phyloP scores from a whole-genome alignment of 1,140 invertebrate species.

The Eurosta solidaginis region DNA sequence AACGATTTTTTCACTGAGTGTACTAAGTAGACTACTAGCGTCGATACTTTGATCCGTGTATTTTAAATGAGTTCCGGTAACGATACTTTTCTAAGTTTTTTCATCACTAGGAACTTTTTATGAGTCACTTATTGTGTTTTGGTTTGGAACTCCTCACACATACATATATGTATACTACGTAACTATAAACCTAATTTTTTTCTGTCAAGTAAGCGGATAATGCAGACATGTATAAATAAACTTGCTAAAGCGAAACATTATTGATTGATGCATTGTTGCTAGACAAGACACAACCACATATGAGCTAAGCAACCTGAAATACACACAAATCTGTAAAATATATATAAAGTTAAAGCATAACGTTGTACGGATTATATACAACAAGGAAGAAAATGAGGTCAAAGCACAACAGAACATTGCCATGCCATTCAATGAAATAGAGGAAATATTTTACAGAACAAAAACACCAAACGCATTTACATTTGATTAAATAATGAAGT shows the following conservation, averaged over 20 bases:
- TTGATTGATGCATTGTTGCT: neutral
- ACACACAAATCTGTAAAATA: neutral
- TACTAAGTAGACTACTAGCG: too few relatives aligned
- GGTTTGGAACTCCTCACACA: too few relatives aligned
- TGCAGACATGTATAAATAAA: constrained; percentile 7
- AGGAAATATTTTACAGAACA: neutral
- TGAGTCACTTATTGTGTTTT: too few relatives aligned
- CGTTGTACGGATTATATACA: neutral
- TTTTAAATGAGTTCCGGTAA: too few relatives aligned
- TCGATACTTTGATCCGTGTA: too few relatives aligned
- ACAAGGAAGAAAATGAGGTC: neutral
- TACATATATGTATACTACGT: too few relatives aligned
- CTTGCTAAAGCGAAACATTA: neutral
- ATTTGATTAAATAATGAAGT: too few relatives aligned
- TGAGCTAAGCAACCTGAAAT: neutral
- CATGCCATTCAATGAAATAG: neutral
- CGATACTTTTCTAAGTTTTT: too few relatives aligned
- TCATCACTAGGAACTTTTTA: too few relatives aligned
- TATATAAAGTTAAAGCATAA: neutral
- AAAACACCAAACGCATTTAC: neutral
- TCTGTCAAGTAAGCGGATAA: neutral
- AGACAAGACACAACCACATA: neutral
- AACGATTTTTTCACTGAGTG: too few relatives aligned
- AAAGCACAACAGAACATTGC: neutral
- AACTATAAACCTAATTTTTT: too few relatives aligned